Percentiles rank a stretch among this genome's conserved stretches.
phyloP scores from a whole-genome alignment of 1,140 invertebrate genomes.

The Drosophila kepulauana region DNA sequence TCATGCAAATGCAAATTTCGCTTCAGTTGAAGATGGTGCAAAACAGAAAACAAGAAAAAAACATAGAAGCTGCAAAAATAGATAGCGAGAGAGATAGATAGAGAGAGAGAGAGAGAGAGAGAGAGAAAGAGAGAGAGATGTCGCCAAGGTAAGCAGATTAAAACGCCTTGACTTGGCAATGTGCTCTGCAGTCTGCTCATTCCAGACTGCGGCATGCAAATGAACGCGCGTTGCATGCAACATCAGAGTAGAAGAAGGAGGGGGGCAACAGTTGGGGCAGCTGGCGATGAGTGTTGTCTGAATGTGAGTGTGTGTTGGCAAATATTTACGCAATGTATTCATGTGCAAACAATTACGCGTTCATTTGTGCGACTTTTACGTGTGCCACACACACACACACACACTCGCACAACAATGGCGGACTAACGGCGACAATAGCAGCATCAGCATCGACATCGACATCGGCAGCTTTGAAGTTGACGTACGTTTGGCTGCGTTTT shows the following conservation, averaged over 20 bases:
- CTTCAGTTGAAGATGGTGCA: neutral
- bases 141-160: conserved; percentile 79
- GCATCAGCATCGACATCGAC: neutral
- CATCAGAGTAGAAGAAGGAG: conserved; percentile 11
- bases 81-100: neutral
- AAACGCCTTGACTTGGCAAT: conserved; percentile 78
- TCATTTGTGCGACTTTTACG: conserved; percentile 77
- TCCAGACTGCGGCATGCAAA: conserved; percentile 46
- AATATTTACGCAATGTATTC: conserved; percentile 80
- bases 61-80: neutral
- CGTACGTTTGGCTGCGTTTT: conserved; percentile 30
- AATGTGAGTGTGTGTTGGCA: conserved; percentile 45
- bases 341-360: conserved; percentile 81
- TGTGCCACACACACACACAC: conserved; percentile 28
- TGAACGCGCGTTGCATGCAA: conserved; percentile 58
- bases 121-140: conserved; percentile 21
- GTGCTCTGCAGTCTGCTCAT: conserved; percentile 34
- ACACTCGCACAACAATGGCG: conserved; percentile 14
- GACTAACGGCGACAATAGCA: conserved; percentile 25
- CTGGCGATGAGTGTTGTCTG: conserved; percentile 26
- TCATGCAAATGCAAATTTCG: conserved; percentile 36
- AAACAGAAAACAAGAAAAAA: neutral
- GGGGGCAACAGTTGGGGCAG: neutral
- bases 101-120: neutral
- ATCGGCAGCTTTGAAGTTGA: conserved; percentile 36